Base-by-base conservation (phyloP, 1,140 invertebrate species). In the Pogonus chalceus region DNA sequence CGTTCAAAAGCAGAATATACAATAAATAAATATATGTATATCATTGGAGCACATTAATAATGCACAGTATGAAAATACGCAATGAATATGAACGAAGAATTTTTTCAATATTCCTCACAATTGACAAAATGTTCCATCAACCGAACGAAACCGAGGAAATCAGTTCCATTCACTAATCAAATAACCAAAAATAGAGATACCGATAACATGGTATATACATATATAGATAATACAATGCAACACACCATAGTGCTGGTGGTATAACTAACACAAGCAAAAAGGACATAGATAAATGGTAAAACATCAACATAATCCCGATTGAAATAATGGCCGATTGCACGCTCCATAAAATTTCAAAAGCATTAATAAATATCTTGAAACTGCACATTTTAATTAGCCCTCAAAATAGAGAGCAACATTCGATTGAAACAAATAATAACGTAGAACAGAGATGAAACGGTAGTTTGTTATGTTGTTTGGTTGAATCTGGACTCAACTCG, bases 321-420 rank as follows among this genome's bases (percentile, higher is more conserved):
- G 18, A 43, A 43, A 43, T 43, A 43, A 43, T 43, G 37, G 37
- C 37, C 18, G 37, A 43, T 43, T 18, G 26, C 26, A 43, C 37
- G 37, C 37, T 43, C 18, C 37, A 43, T 43, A 43, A 43, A 43
- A 18, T 43, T 43, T 43, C 37, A 43, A 43, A 43, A 43, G 37
- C 37, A 43, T 43, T 43, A 43, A 43, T 43, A 43, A 43, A 43
- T 43, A 43, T 43, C 37, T 43, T 43, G 9, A 43, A 43, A 43
- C 18, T 43, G 37, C 37, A 43, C 37, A 43, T 43, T 43, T 43
- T 43, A 43, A 43, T 43, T 43, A 43, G 37, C 3, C 3, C 37
- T 18, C 9, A 31, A 31, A 31, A 31, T 31, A 31, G 26, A 31
- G 9, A 43, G 18, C 18, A 43, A 43, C 37, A 43, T 10, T 43